Base-by-base conservation (phyloP, 2,888 invertebrate genomes). In the Harpalus rubripes region DNA sequence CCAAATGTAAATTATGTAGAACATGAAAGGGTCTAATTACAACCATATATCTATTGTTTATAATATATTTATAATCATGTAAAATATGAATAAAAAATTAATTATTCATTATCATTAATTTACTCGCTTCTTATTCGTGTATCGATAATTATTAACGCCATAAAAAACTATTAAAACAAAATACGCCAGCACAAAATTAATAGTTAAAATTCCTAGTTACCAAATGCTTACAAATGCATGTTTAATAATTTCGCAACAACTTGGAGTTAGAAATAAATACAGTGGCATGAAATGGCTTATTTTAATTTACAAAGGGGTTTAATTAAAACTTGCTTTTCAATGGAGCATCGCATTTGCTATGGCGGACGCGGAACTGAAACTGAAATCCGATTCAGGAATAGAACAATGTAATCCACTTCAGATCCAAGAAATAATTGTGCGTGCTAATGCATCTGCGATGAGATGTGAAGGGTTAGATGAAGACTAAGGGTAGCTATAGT, bases 341-440 rank as follows among this genome's bases (percentile, higher is more conserved):
- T 78, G 56, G 16, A 78, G 78, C 26, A 78, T 78, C 56, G 26
- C 26, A 63, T 63, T 68, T 68, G 32, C 39, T 68, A 68, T n/a
- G 7, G 7, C 68, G 68, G 10, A 63, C 26, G 22, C 63, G 10
- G 22, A 18, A 65, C 22, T 32, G 32, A 32, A 18, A 63, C 12
- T 81, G 81, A 81, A 81, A 81, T 65, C 81, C 18, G 63, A 81
- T 81, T 81, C 81, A 41, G 41, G 44, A 12, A 18, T 7, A 18
- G 65, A 65, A 81, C 81, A 81, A 65, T 65, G 65, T 81, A 81
- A 81, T 81, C 81, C 26, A 52, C 63, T 81, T 59, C 80, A 81
- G 81, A 81, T 44, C 81, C 63, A 81, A 81, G 81, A 81, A 81
- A 81, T 81, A 65, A 81, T 81, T 81, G 81, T 81, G 81, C 39